Evolutionary conservation across 2,113 vertebrate species (phyloP), one percentile per base, ranked within the genome.

Genomic region (Clarias macrocephalus): DNA sequence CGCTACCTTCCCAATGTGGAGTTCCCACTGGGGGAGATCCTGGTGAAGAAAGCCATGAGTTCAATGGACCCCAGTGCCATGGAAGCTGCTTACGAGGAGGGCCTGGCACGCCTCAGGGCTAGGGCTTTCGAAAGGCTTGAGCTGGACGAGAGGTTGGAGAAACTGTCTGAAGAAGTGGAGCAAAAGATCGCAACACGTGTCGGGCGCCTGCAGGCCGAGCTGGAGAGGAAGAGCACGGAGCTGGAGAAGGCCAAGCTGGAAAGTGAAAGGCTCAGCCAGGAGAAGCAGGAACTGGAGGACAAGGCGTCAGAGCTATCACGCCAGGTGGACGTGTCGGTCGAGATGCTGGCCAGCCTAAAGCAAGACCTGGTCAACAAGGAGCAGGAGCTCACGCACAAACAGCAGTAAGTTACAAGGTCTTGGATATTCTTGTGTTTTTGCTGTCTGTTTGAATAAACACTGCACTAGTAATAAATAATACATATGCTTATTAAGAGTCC

Each of bases 341-440:
- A 99, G 93, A 98, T 99, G 96, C 88, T 99, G 88, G 98, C 98
- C 2, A 98, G 96, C 37, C 97, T 99, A 86, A 99, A 99, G 91
- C 98, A 99, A 94, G 98, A 99, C 92, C 95, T 99, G 89, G 98
- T 98, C 90, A 97, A 96, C 95, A 99, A 99, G 93, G 98, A 99
- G 83, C 95, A 98, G 86, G 98, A 99, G 92, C 96, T 99, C 88
- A 97, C 92, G 84, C 95, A 97, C 92, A 99, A 99, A 90, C 98
- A 99, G 81, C 98, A 99, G 98, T 99, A 93, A 99, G 2, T 52
- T 52, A 97, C 99, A 93, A 98, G 1, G 48, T 60, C 54, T 19
- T 80, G 23, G 28, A 30, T 76, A n/a, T 65, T 54, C 18, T 56
- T 3, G 30, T 54, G 33, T 68, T 13, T 72, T 56, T 21, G 10